Evolutionary conservation across 2,797 vertebrate genomes (phyloP), one percentile per base, ranked within the genome.

Genomic region (Bothrops alternatus): DNA sequence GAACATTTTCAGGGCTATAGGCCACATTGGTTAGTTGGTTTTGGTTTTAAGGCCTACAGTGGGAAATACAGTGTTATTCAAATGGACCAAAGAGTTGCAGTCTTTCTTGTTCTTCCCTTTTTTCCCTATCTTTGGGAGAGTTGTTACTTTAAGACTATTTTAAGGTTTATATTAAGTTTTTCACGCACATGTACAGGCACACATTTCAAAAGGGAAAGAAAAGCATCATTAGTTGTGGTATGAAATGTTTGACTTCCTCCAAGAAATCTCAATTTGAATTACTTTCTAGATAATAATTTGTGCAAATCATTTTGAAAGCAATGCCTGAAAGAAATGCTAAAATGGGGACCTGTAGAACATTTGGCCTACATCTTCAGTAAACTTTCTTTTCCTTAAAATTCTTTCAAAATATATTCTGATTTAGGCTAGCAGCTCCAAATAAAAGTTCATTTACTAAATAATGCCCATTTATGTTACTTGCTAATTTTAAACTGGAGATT

Each of bases 321-420:
- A 23, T 26, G 78, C 25, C 13, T 28, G 26, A 90, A 90, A 87
- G 61, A 61, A 87, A 90, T 56, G 90, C 82, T 47, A 26, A 61
- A 56, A 78, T 4, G 13, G 65, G 55, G 12, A 47, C 90, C 50
- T 50, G 10, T 65, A 89, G 5, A 26, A 37, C 3, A 89, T 85
- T 23, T 53, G 93, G 56, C 20, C 8, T 56, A 73, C 12, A 47
- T 47, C 37, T 86, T 47, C 85, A 91, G 91, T 53, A 10, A 69
- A 65, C 63, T 69, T 26, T 69, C 25, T 93, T 56, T 61, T 82
- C 78, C 26, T 93, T 95, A 92, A 86, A 92, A 91, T 92, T 92
- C 47, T 50, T 61, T 85, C 12, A 87, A 50, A 18, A 32, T 91
- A 28, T 18, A 87, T 91, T 91, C 42, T 56, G n/a, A 55, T 32